Evolutionary conservation across 2,888 invertebrate genomes (phyloP).

Genomic region (Phymatocera aterrima): DNA sequence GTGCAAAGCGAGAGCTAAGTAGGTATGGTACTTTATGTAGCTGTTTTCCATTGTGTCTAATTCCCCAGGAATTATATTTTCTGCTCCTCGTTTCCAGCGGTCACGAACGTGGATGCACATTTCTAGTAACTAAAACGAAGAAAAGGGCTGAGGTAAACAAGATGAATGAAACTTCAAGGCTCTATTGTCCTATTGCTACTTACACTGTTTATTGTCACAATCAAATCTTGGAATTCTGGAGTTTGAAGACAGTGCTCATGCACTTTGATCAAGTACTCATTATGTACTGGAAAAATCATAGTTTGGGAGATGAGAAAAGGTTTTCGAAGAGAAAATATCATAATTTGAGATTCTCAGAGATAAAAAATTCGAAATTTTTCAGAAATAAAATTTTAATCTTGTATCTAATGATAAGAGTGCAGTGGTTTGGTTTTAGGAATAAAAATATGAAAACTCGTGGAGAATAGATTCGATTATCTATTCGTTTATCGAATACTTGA

Average conservation of each 20-base stretch:
- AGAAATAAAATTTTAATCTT: constrained; percentile 1
- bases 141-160: background rate
- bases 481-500: too few relatives aligned
- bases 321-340: background rate
- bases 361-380: constrained; percentile 6
- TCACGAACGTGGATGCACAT: constrained; percentile 69
- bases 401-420: too few relatives aligned
- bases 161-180: background rate
- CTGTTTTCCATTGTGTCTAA: constrained; percentile 66
- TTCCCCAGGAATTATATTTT: constrained; percentile 58
- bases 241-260: constrained; percentile 71
- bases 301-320: too few relatives aligned
- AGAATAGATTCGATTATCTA: too few relatives aligned
- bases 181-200: too few relatives aligned
- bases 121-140: constrained; percentile 64
- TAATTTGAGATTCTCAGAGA: too few relatives aligned
- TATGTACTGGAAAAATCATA: constrained; percentile 68
- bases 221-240: constrained; percentile 65
- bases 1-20: constrained; percentile 69
- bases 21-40: constrained; percentile 71
- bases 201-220: constrained; percentile 69
- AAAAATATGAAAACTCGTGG: too few relatives aligned
- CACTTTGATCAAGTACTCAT: constrained; percentile 69
- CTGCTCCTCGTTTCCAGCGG: constrained; percentile 66
- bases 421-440: too few relatives aligned